Base-by-base conservation (phyloP, 2,113 vertebrate species). In the Platanista minor region DNA sequence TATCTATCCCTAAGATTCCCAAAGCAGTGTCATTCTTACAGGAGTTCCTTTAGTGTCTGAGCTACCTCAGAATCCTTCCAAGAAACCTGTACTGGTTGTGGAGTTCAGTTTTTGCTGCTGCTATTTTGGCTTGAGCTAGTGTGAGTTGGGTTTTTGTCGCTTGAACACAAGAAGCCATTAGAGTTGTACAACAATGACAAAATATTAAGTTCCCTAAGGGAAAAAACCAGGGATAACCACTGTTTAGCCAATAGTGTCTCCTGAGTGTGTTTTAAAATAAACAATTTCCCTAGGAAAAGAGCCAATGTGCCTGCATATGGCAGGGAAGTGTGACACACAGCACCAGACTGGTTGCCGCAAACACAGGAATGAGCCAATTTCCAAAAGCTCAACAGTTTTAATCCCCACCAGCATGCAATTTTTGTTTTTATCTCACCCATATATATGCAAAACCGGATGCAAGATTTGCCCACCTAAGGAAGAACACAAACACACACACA, bases 241-340 rank as follows among this genome's bases (percentile, higher is more conserved):
- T 87, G 88, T 97, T 94, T 96, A 96, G 87, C 94, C 94, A 96
- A 91, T 88, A 94, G 71, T 80, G 82, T 97, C 96, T 97, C 94
- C 69, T 3, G 91, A 88, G 78, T 87, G 57, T 72, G 39, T 92
- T 95, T 92, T 94, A 90, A 94, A 96, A 90, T 94, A 96, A 97
- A 96, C 88, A 96, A 80, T 88, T 96, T 97, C 95, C 94, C 95
- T 83, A 96, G 98, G 96, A 98, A 97, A 95, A 95, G 94, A 98
- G 98, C 97, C 97, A 98, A 71, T 57, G 66, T 96, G 97, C 94
- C 92, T 97, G 97, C 97, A 61, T 98, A 95, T 83, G 95, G 91
- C 92, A 96, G 96, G 90, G 91, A 94, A 97, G 97, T 98, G 98
- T 96, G 97, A 97, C 95, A 96, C 93, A 97, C 97, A 95, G 96